phyloP scores from a whole-genome alignment of 1,140 invertebrate species.

The Nebria ingens region DNA sequence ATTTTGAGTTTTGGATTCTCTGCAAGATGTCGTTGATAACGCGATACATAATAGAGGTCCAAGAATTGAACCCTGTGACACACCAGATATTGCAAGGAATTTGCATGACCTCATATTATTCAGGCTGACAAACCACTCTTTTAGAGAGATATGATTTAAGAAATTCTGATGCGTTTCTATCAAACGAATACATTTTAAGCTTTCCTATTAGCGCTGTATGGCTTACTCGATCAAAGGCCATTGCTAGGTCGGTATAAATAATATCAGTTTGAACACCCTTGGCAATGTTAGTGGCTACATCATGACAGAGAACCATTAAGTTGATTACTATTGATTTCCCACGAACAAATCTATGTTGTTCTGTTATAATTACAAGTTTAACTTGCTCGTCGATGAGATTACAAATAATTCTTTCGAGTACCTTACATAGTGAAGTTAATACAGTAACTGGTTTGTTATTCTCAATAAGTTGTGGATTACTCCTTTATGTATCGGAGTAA shows the following conservation, averaged over 20 bases:
- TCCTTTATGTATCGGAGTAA: no score
- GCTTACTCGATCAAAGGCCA: neutral
- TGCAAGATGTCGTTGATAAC: neutral
- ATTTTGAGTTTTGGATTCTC: neutral
- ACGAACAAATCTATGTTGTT: neutral
- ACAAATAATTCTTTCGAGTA: no score
- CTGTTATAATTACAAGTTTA: no score
- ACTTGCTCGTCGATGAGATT: no score
- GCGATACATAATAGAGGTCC: neutral
- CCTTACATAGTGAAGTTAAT: no score
- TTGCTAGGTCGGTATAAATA: neutral
- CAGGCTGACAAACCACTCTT: no score
- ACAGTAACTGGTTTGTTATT: no score
- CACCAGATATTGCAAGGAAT: neutral
- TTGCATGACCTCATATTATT: no score
- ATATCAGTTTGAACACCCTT: neutral
- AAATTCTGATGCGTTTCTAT: no score
- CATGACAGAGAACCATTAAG: neutral
- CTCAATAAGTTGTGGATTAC: no score
- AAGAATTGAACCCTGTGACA: neutral
- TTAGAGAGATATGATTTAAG: no score
- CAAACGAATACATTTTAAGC: no score
- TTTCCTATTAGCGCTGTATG: neutral
- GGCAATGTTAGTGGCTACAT: neutral
- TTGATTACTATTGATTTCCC: neutral